Percentiles rank a stretch among this genome's conserved stretches.
These are phyloP conservation scores for Macroglossus sobrinus DNA, from an alignment of 2,113 vertebrate genomes.

Conservation along the genomic window DNA sequence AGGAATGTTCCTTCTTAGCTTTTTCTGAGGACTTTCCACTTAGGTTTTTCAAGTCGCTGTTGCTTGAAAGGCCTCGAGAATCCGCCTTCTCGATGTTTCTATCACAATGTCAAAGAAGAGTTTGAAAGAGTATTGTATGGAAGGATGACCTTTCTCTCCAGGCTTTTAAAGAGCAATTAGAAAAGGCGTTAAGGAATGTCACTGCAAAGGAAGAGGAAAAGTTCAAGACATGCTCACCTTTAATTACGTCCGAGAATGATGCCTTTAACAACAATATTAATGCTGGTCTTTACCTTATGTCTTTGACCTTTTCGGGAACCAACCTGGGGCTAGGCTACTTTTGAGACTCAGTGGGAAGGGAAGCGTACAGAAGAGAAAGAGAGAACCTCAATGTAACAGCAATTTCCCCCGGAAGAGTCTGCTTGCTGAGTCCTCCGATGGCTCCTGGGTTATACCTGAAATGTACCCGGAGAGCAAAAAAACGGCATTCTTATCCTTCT, in stretches of 20 bases:
- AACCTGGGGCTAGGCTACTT: background rate
- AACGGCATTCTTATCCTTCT: background rate
- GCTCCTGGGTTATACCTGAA: too few relatives aligned
- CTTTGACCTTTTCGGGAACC: background rate
- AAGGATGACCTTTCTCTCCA: background rate
- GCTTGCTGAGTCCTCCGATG: background rate
- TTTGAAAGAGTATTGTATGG: background rate
- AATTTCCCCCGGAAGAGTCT: background rate
- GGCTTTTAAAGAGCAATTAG: background rate
- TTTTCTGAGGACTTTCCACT: constrained; percentile 71
- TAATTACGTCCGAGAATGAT: background rate
- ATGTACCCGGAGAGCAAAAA: background rate
- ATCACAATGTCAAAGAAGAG: constrained; percentile 45
- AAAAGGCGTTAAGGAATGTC: background rate
- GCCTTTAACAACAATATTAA: background rate
- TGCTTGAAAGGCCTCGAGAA: constrained; percentile 17
- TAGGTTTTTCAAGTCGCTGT: constrained; percentile 70
- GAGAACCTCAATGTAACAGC: background rate
- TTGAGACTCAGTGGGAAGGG: background rate
- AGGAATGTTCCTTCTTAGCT: constrained; percentile 63
- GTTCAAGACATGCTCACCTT: rapidly evolving
- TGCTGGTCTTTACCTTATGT: background rate
- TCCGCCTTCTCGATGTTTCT: constrained; percentile 40
- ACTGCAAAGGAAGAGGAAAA: background rate
- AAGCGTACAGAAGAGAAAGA: background rate